A percentile compares a stretch with the other conserved stretches of the same genome.
Conservation (phyloP, 2,113 vertebrate species). For the Coryphaenoides rupestris region DNA sequence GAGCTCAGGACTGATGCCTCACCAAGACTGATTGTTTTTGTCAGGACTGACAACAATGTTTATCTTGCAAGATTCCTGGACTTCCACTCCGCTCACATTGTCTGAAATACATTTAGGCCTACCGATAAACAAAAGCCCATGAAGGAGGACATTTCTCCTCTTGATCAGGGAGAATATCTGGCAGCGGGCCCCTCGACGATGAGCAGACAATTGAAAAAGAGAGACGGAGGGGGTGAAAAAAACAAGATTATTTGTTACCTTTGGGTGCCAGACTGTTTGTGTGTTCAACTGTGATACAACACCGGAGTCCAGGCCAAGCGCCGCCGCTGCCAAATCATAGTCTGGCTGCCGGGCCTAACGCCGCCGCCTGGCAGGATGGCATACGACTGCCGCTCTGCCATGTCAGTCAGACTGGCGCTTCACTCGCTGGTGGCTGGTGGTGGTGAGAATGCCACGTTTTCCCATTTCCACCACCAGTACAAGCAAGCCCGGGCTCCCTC, state of each 20-base stretch:
- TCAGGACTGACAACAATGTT: constrained; percentile 21
- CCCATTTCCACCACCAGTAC: constrained; percentile 4
- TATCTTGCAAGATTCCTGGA: constrained; percentile 33
- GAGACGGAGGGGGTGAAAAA: not conserved
- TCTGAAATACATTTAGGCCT: constrained; percentile 35
- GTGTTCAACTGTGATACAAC: constrained; percentile 51
- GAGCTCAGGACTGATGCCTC: too few relatives aligned
- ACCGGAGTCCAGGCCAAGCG: constrained; percentile 49
- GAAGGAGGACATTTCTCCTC: constrained; percentile 27
- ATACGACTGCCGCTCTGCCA: constrained; percentile 45
- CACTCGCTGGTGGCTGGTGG: too few relatives aligned
- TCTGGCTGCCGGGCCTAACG: constrained; percentile 51
- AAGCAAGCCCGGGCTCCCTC: not conserved
- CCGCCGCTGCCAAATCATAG: constrained; percentile 50
- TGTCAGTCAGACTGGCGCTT: constrained; percentile 36
- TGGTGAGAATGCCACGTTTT: constrained; percentile 19
- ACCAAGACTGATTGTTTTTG: too few relatives aligned
- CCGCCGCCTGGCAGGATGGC: constrained; percentile 48
- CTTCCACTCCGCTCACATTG: constrained; percentile 26
- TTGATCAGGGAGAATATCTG: constrained; percentile 34
- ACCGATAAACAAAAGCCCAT: constrained; percentile 26
- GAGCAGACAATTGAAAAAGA: constrained; percentile 34
- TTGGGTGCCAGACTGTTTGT: constrained; percentile 56
- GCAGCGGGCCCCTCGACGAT: constrained; percentile 29
- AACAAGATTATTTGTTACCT: constrained; percentile 38